phyloP scores from a whole-genome alignment of 2,113 vertebrate species.

The Rhinoptilus africanus region DNA sequence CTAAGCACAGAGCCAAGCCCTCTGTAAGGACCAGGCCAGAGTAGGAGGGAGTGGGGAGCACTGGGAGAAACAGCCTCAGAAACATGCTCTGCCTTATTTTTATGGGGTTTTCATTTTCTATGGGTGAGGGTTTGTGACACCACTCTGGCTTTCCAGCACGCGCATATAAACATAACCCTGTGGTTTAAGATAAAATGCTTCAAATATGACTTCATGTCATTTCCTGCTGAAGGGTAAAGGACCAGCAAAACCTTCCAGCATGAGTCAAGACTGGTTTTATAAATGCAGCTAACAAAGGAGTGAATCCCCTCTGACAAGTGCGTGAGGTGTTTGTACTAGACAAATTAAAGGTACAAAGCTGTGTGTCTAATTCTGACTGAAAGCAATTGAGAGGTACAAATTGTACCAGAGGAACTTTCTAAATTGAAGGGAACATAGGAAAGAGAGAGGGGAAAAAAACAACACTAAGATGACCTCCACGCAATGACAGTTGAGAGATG shows the following conservation, averaged over 20 bases:
- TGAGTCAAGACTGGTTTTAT: conserved; percentile 36
- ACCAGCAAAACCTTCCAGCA: conserved; percentile 46
- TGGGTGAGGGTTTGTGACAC: neutral
- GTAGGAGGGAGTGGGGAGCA: neutral
- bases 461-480: neutral
- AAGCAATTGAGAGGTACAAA: conserved; percentile 52
- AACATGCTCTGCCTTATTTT: neutral
- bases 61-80: neutral
- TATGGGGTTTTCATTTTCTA: neutral
- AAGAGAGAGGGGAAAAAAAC: neutral
- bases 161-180: neutral
- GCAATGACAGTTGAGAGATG: neutral
- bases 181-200: conserved; percentile 4
- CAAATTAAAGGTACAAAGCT: conserved; percentile 54
- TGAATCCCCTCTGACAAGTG: conserved; percentile 57
- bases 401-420: conserved; percentile 30
- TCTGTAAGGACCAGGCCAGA: neutral
- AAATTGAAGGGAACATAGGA: conserved; percentile 5
- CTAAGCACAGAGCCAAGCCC: neutral
- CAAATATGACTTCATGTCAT: neutral
- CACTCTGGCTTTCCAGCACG: neutral
- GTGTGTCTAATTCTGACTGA: conserved; percentile 54
- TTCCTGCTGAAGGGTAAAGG: conserved; percentile 27
- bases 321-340: conserved; percentile 44
- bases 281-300: conserved; percentile 26